A percentile compares a stretch with the other conserved stretches of the same genome.
Conservation (phyloP, 1,140 invertebrate species). For the Hypothenemus hampei region DNA sequence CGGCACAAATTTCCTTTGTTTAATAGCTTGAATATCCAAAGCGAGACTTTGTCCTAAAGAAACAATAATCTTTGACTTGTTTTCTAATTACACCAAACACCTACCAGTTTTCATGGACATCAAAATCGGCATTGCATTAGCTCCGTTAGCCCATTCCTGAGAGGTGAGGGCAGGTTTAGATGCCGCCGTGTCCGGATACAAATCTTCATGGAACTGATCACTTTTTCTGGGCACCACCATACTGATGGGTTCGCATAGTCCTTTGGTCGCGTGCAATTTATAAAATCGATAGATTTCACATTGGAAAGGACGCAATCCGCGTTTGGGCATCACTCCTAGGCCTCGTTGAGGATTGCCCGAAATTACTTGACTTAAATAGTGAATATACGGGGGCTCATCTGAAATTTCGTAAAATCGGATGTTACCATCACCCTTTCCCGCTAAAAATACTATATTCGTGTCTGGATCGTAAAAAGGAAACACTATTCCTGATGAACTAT, state of each 20-base stretch:
- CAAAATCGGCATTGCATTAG: conserved; percentile 73
- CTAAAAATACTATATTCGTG: conserved; percentile 70
- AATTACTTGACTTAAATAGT: conserved; percentile 89
- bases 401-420: conserved; percentile 93
- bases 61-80: background rate
- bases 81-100: background rate
- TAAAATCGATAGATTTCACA: conserved; percentile 92
- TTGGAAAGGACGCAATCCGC: conserved; percentile 72
- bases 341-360: conserved; percentile 85
- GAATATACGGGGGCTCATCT: conserved; percentile 75
- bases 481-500: conserved; percentile 87
- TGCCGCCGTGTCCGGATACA: conserved; percentile 88
- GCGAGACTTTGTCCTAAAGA: conserved; percentile 12
- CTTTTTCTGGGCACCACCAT: conserved; percentile 89
- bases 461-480: conserved; percentile 93
- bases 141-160: conserved; percentile 82
- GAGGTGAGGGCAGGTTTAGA: conserved; percentile 77
- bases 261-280: conserved; percentile 83
- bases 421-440: conserved; percentile 83
- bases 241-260: conserved; percentile 83
- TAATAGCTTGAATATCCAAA: conserved; percentile 42
- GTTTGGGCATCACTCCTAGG: conserved; percentile 88
- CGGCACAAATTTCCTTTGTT: conserved; percentile 28
- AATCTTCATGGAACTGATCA: conserved; percentile 70
- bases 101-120: conserved; percentile 79